Base-by-base conservation (phyloP, 2,888 invertebrate species). In the Agonopterix subpropinquella region DNA sequence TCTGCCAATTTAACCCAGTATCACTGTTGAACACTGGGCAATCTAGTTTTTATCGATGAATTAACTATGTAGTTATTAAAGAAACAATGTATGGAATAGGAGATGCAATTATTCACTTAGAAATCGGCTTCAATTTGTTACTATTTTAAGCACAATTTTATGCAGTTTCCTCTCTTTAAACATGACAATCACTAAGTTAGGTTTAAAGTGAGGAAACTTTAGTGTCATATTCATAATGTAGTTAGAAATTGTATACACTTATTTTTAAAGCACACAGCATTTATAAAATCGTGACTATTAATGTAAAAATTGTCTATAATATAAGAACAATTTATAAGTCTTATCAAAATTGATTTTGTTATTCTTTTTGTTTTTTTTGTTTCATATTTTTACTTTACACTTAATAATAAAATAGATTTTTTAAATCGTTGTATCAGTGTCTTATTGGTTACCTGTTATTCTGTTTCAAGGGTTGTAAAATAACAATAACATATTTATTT, bases 341-440 rank as follows among this genome's bases (percentile, higher is more conserved):
- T 28, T 28, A n/a, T 54, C 48, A 45, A 50, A 53, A 51, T 52
- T 53, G 57, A 50, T 57, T 52, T 67, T 70, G 58, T 66, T 65
- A 58, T 58, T 61, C 28, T 28, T 28, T 28, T 28, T 28, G 28
- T 28, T 28, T 28, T 28, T 28, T 28, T 28, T 28, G 28, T 28
- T 28, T 59, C 62, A 64, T 56, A 60, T 59, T 62, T 66, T 63
- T 61, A 53, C 63, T 70, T 63, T 46, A 59, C 55, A 62, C 61
- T 58, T 64, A 67, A 58, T 68, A 61, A 60, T 67, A 50, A 64
- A 71, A 57, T 69, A 69, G 62, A 60, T 63, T 69, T 70, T 70
- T 68, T 61, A 61, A 41, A 65, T 57, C 57, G 65, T 59, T 64
- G 61, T 2, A 48, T 37, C 15, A 18, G 48, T 47, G 55, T 71